Evolutionary conservation across 2,113 vertebrate genomes (phyloP), one percentile per base, ranked within the genome.

Genomic region (Solenodon paradoxus): DNA sequence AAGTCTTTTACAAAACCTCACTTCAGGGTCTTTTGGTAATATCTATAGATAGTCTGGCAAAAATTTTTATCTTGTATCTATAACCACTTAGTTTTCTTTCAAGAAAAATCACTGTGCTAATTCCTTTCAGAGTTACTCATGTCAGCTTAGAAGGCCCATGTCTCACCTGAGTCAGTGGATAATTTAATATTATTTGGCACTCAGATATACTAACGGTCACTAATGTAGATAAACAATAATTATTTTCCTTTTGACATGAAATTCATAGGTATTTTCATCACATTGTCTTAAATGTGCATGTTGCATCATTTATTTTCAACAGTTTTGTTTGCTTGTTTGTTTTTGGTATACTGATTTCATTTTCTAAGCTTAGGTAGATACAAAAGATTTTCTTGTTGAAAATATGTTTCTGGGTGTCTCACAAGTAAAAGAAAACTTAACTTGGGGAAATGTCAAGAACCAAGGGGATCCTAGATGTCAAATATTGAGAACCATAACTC

Each of bases 181-280:
- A 11, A 20, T 84, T 95, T 89, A 95, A 88, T 61, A 93, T 15
- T 64, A 28, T 87, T 59, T 42, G 92, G 45, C 88, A 49, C 85
- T 11, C 90, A 66, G 61, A 86, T 0, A 11, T 53, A 97, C 45
- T 16, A 0, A 26, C 61, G 59, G 40, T 47, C 72, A 89, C 51
- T 68, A 63, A 91, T 79, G 80, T 0, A 0, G 92, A 45, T 20
- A 30, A 81, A 92, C 5, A 83, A 85, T 3, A 94, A 42, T 26
- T 32, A 75, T 15, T 7, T 51, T 91, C 35, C 87, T 74, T 35
- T 57, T 77, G 68, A 77, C 7, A 15, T 19, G 87, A 17, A 86
- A 47, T 87, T 80, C 55, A 75, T 83, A 61, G 40, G 68, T 51
- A 51, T 32, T 20, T 95, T 79, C 42, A 45, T 57, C 57, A 77